Percentiles rank a stretch among this genome's conserved stretches.
Evolutionary conservation across 2,797 vertebrate species (phyloP).

Genomic region (Coranthus polyacanthus): DNA sequence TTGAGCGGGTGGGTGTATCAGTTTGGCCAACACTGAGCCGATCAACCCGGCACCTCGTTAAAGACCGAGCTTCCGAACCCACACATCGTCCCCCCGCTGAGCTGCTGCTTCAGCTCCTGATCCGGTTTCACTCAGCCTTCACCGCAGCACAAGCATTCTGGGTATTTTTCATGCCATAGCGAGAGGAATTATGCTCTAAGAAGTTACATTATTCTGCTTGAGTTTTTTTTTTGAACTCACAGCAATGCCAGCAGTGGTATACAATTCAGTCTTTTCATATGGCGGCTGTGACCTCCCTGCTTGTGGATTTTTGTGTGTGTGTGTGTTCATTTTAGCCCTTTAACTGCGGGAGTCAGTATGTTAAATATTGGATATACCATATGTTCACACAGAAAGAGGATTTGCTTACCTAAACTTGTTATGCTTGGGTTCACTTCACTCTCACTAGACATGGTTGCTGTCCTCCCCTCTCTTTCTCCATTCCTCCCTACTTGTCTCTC

Average conservation of each 20-base stretch:
- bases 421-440: slow-evolving; percentile 36
- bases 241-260: slow-evolving; percentile 28
- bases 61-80: slow-evolving; percentile 53
- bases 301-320: slow-evolving; percentile 30
- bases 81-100: slow-evolving; percentile 36
- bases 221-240: slow-evolving; percentile 22
- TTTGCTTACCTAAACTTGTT: background rate
- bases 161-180: slow-evolving; percentile 48
- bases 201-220: slow-evolving; percentile 57
- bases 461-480: slow-evolving; percentile 12
- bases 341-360: slow-evolving; percentile 4
- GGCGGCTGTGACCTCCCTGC: slow-evolving; percentile 37
- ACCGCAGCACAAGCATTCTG: slow-evolving; percentile 45
- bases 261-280: slow-evolving; percentile 51
- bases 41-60: slow-evolving; percentile 70
- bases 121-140: slow-evolving; percentile 65
- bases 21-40: slow-evolving; percentile 29
- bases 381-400: slow-evolving; percentile 11
- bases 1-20: slow-evolving; percentile 25
- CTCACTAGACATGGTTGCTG: slow-evolving; percentile 19
- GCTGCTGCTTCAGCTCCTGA: slow-evolving; percentile 58
- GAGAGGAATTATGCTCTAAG: slow-evolving; percentile 37
- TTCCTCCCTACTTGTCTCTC: background rate
- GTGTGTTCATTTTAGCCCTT: slow-evolving; percentile 6
- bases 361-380: slow-evolving; percentile 17